Conservation (phyloP, 1,140 invertebrate genomes). For the Yoshiicerus persimilis region DNA sequence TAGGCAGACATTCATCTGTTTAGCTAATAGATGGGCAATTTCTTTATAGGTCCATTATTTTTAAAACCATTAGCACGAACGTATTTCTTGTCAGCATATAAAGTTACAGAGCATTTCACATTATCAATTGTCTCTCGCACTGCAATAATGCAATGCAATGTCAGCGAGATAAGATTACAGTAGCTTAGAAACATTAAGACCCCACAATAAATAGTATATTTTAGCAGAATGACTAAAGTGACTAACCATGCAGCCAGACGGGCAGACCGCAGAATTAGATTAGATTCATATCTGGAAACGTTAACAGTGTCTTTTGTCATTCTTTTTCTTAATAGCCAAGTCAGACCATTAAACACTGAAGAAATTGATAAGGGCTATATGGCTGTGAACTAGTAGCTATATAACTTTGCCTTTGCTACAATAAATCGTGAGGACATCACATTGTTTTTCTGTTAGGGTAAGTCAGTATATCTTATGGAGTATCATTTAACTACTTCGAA, state of each 20-base stretch:
- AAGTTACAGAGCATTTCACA: not conserved
- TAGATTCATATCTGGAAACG: constrained; percentile 7
- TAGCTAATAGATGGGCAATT: not conserved
- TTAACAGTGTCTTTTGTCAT: not conserved
- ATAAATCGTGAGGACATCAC: not conserved
- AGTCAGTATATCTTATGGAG: too few species aligned
- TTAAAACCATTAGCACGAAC: not conserved
- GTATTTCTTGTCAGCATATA: not conserved
- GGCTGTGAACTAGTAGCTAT: not conserved
- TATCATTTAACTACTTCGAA: not conserved
- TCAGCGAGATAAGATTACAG: not conserved
- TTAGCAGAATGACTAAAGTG: not conserved
- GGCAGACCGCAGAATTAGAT: not conserved
- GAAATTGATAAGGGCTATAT: not conserved
- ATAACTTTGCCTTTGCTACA: not conserved
- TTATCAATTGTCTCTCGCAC: not conserved
- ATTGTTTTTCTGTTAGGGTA: too few species aligned
- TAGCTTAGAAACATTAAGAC: not conserved
- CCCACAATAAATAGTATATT: not conserved
- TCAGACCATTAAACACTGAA: not conserved
- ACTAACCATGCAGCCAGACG: not conserved
- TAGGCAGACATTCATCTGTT: not conserved
- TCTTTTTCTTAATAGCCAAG: not conserved
- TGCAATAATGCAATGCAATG: not conserved
- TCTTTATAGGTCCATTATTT: not conserved